A percentile compares a stretch with the other conserved stretches of the same genome.
These are phyloP conservation scores for Menura novaehollandiae DNA, from an alignment of 2,113 vertebrate species.

Conservation along the genomic window DNA sequence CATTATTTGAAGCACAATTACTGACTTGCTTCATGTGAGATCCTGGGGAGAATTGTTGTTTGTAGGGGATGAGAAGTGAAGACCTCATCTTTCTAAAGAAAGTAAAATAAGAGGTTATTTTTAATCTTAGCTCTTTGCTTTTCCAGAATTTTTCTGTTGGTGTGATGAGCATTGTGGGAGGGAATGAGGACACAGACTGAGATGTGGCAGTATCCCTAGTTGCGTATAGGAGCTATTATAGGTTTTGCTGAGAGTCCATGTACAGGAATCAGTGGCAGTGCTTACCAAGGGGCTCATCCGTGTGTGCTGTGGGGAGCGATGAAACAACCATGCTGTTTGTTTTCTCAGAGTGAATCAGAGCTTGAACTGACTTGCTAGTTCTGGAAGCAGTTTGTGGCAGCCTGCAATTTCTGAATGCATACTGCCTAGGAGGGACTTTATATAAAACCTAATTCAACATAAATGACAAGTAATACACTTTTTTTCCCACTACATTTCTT, in stretches of 20 bases:
- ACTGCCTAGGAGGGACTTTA: background rate
- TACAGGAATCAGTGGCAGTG: background rate
- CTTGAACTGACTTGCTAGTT: background rate
- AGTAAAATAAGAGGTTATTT: background rate
- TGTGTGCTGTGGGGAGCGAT: background rate
- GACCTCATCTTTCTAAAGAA: background rate
- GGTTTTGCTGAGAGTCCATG: background rate
- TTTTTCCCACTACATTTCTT: background rate
- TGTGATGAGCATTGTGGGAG: background rate
- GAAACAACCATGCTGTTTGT: background rate
- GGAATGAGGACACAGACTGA: fast-evolving
- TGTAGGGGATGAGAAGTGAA: background rate
- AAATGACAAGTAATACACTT: background rate
- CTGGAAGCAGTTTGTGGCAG: background rate
- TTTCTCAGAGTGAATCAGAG: background rate
- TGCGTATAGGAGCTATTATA: background rate
- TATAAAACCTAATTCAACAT: background rate
- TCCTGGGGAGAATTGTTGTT: background rate
- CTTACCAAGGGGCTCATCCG: fast-evolving
- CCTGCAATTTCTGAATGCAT: background rate
- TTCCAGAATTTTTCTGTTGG: background rate
- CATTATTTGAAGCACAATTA: background rate
- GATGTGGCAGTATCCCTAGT: background rate
- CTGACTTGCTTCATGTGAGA: background rate
- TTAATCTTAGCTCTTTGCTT: background rate